A percentile compares a stretch with the other conserved stretches of the same genome.
phyloP scores from a whole-genome alignment of 1,140 invertebrate genomes.

The Atta texana region DNA sequence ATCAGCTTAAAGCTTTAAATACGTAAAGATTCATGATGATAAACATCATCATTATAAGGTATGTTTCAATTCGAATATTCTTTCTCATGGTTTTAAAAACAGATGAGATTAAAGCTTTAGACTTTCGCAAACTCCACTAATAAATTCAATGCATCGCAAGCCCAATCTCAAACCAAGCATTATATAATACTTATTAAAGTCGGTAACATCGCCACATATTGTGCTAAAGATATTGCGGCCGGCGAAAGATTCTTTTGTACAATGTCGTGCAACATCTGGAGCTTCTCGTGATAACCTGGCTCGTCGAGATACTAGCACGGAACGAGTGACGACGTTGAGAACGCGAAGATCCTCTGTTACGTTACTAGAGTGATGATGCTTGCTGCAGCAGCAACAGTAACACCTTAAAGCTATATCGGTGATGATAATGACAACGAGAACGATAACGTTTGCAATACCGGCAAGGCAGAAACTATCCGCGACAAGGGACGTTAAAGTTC shows the following conservation, averaged over 20 bases:
- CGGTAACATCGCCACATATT: constrained; percentile 27
- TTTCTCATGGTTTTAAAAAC: background rate
- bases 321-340: constrained; percentile 56
- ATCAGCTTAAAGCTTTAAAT: background rate
- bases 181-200: constrained; percentile 28
- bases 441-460: constrained; percentile 60
- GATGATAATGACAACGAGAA: constrained; percentile 64
- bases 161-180: background rate
- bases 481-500: constrained; percentile 49
- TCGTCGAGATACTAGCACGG: constrained; percentile 32
- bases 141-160: background rate
- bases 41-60: background rate
- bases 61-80: too few relatives aligned
- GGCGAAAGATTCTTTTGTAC: constrained; percentile 46
- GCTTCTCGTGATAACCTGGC: constrained; percentile 58
- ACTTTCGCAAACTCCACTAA: background rate
- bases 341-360: constrained; percentile 54
- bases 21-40: constrained; percentile 4
- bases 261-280: constrained; percentile 49
- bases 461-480: constrained; percentile 20
- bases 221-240: constrained; percentile 53
- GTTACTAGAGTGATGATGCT: constrained; percentile 36
- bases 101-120: background rate
- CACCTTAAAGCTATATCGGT: constrained; percentile 35
- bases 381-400: background rate